Evolutionary conservation across 2,113 vertebrate genomes (phyloP).

Genomic region (Cettia cetti): DNA sequence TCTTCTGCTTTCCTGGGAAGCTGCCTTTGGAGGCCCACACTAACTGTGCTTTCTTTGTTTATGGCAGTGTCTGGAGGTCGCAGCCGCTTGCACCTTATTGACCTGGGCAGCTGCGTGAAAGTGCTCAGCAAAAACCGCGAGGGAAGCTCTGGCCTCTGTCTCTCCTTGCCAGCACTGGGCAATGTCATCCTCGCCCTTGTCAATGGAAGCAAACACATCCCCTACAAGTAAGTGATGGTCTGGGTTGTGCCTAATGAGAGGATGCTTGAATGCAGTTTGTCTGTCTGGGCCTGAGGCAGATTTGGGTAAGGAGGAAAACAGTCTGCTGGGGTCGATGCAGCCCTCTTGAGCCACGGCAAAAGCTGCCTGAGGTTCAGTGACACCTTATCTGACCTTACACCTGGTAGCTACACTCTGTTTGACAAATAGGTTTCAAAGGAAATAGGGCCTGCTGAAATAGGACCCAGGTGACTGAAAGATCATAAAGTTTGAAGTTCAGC

Average conservation of each 20-base stretch:
- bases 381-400: background rate
- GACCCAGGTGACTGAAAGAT: background rate
- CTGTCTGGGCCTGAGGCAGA: background rate
- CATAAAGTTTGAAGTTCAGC: background rate
- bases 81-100: constrained; percentile 95
- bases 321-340: background rate
- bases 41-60: constrained; percentile 36
- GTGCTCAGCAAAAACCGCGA: constrained; percentile 82
- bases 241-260: background rate
- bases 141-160: constrained; percentile 84
- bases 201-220: constrained; percentile 98
- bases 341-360: fast-evolving
- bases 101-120: constrained; percentile 94
- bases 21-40: background rate
- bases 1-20: background rate
- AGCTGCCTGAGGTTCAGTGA: background rate
- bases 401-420: background rate
- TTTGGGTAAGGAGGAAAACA: background rate
- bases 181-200: constrained; percentile 98
- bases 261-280: background rate
- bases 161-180: constrained; percentile 92
- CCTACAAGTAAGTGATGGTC: constrained; percentile 87
- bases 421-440: background rate
- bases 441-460: background rate
- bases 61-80: constrained; percentile 94